Base-by-base conservation (phyloP, 2,888 invertebrate genomes). In the Rhagonycha lutea region DNA sequence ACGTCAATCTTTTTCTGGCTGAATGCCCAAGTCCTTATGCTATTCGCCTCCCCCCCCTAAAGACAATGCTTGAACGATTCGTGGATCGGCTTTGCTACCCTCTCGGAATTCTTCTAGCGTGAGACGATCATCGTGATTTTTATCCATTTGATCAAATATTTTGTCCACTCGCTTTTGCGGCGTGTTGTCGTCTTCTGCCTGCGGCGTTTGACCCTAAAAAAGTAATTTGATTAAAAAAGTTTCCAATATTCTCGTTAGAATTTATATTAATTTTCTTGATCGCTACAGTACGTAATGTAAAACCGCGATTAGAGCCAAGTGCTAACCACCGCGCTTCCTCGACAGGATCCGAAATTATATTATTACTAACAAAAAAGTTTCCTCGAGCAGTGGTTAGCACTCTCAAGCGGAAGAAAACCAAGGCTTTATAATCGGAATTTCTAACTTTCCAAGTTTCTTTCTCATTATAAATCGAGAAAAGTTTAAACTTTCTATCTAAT, bases 61-160 rank as follows among this genome's bases (percentile, higher is more conserved):
- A 69, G 95, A 95, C 80, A 98, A 91, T 72, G 98, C 98, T 89
- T 98, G 98, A 76, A 99, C 98, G 87, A 99, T 99, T 88, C 98
- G 93, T 47, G 98, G 98, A 89, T 99, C 98, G 74, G 98, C 98
- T 90, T 99, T 98, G 89, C 98, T 97, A 81, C 98, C 98, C 89
- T 98, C 98, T 84, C 97, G 93, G 90, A 98, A 98, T 88, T 98
- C 98, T 85, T 98, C 98, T 83, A 98, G 91, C 65, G 98, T 98
- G 83, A 98, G 91, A 84, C 95, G 93, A 89, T 98, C 98, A 89
- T 98, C 98, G 89, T 98, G 97, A 88, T 99, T 98, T 91, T 95
- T 98, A 89, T 99, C 99, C 98, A 98, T 97, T 88, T 98, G 98
- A 88, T 97, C 97, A 90, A 99, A 99, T 87, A 99, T 99, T 89